These are phyloP conservation scores for Micrasema longulum DNA, from an alignment of 1,140 invertebrate genomes.

Conservation along the genomic window DNA sequence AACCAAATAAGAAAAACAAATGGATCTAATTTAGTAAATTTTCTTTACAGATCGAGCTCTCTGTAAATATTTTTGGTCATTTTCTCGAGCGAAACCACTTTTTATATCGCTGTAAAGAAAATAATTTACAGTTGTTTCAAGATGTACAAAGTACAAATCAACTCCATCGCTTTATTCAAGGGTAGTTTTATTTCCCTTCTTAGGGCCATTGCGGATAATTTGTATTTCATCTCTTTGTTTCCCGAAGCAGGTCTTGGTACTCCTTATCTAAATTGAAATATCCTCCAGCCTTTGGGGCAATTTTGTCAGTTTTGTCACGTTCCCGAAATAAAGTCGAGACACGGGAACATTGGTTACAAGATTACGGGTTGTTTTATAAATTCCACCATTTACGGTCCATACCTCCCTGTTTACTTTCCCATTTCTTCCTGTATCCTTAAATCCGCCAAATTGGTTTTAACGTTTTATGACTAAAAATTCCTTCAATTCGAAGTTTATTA, in stretches of 20 bases:
- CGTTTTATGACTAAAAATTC: no score
- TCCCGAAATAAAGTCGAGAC: constrained; percentile 29
- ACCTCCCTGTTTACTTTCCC: constrained; percentile 7
- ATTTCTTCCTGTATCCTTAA: constrained; percentile 7
- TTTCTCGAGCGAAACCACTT: no score
- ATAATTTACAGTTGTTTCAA: no score
- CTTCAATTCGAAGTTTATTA: no score
- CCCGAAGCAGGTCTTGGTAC: neutral
- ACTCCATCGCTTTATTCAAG: neutral
- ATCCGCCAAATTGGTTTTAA: neutral
- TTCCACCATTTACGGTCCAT: constrained; percentile 4
- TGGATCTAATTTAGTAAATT: no score
- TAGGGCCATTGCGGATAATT: constrained; percentile 7
- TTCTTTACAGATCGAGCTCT: no score
- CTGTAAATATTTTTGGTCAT: no score
- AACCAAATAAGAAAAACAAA: no score
- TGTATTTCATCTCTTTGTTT: constrained; percentile 32
- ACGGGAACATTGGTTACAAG: constrained; percentile 32
- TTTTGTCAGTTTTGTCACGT: constrained; percentile 26
- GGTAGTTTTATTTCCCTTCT: constrained; percentile 7
- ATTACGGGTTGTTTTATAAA: constrained; percentile 33
- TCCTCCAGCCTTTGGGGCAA: constrained; percentile 49
- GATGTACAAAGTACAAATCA: no score
- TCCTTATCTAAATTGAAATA: constrained; percentile 41
- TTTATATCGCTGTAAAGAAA: no score